Conservation (phyloP, 2,888 invertebrate genomes). For the Diarsia dahlii region DNA sequence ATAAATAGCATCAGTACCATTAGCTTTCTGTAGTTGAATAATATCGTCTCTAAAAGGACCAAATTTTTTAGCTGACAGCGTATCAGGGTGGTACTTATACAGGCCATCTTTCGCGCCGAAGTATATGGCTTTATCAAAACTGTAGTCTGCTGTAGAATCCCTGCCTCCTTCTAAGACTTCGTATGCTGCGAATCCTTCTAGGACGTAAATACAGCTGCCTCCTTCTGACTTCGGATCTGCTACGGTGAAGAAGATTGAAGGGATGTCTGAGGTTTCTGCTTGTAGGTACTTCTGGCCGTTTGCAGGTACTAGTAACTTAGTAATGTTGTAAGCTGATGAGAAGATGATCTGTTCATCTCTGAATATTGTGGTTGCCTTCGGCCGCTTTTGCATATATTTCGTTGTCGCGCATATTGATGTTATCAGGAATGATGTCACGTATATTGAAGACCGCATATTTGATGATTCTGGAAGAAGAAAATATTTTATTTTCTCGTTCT, state of each 20-base stretch:
- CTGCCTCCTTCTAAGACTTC: slow-evolving; percentile 82
- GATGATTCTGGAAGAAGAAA: slow-evolving; percentile 26
- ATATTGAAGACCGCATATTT: slow-evolving; percentile 28
- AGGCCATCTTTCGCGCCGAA: slow-evolving; percentile 80
- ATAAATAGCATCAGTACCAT: slow-evolving; percentile 77
- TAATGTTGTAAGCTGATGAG: slow-evolving; percentile 78
- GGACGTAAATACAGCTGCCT: slow-evolving; percentile 81
- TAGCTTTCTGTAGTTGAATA: slow-evolving; percentile 82
- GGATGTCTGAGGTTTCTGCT: slow-evolving; percentile 75
- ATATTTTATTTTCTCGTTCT: background rate
- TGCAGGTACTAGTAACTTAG: slow-evolving; percentile 78
- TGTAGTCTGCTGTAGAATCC: slow-evolving; percentile 80
- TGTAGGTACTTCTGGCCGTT: slow-evolving; percentile 74
- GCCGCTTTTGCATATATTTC: background rate
- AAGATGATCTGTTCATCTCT: slow-evolving; percentile 79
- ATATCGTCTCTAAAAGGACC: slow-evolving; percentile 80
- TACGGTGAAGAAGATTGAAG: slow-evolving; percentile 81
- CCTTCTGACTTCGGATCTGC: slow-evolving; percentile 77
- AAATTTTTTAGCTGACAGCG: slow-evolving; percentile 78
- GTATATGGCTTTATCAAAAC: slow-evolving; percentile 73
- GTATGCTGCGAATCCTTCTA: slow-evolving; percentile 82
- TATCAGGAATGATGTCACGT: slow-evolving; percentile 31
- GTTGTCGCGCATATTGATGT: slow-evolving; percentile 23
- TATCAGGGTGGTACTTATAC: slow-evolving; percentile 77
- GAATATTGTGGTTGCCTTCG: slow-evolving; percentile 68